Conservation (phyloP, 2,113 vertebrate genomes). For the Forbesichthys papilliferus region DNA sequence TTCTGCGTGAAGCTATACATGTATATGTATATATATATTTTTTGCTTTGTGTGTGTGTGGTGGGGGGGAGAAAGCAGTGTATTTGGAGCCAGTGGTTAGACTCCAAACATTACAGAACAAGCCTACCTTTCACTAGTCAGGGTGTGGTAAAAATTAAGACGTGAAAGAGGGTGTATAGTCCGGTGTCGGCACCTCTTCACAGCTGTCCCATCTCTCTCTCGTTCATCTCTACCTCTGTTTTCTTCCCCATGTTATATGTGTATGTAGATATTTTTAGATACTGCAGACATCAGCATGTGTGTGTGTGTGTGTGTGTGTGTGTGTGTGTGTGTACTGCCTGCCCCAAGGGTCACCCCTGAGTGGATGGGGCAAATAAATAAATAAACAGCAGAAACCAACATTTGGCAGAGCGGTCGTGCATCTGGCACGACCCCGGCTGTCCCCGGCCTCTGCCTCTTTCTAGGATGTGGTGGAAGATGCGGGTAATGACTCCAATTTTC, state of each 20-base stretch:
- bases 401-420: conserved; percentile 56
- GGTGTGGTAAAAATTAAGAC: conserved; percentile 72
- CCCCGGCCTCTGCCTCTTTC: conserved; percentile 13
- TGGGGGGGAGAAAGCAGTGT: conserved; percentile 18
- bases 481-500: conserved; percentile 56
- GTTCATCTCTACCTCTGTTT: conserved; percentile 39
- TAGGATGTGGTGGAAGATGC: conserved; percentile 57
- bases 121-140: conserved; percentile 77
- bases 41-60: conserved; percentile 19
- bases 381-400: conserved; percentile 64
- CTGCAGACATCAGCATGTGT: conserved; percentile 18
- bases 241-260: conserved; percentile 59
- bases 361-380: conserved; percentile 68
- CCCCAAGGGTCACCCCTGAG: conserved; percentile 66
- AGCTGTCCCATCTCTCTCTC: conserved; percentile 15
- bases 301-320: conserved; percentile 2
- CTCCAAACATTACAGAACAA: conserved; percentile 81
- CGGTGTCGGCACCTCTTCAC: conserved; percentile 24
- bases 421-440: conserved; percentile 30
- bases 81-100: conserved; percentile 67
- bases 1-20: neutral
- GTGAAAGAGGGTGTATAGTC: conserved; percentile 41
- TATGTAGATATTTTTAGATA: conserved; percentile 65
- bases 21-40: conserved; percentile 11
- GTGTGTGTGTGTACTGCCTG: conserved; percentile 41